phyloP scores from a whole-genome alignment of 2,113 vertebrate species.

The Loxodonta africana region DNA sequence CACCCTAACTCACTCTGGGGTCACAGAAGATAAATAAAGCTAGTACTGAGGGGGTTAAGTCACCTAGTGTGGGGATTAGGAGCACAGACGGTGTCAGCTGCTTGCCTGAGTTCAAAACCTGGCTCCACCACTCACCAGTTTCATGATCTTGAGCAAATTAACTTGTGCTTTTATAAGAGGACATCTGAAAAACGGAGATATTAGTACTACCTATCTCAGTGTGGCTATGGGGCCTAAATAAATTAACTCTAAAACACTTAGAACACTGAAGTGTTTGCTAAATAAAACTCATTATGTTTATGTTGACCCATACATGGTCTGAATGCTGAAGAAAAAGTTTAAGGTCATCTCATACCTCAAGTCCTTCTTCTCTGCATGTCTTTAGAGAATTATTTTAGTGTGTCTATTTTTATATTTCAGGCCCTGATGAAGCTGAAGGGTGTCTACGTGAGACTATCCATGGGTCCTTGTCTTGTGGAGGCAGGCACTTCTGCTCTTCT shows the following conservation, averaged over 20 bases:
- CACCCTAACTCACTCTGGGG: not conserved
- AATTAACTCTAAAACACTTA: not conserved
- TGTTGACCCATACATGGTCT: not conserved
- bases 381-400: not conserved
- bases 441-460: conserved; percentile 93
- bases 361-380: not conserved
- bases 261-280: not conserved
- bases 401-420: conserved; percentile 86
- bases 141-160: not conserved
- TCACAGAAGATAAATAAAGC: not conserved
- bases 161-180: not conserved
- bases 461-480: conserved; percentile 93
- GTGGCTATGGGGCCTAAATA: not conserved
- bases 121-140: not conserved
- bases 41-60: not conserved
- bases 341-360: not conserved
- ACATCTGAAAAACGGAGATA: not conserved
- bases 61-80: not conserved
- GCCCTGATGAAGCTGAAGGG: conserved; percentile 95
- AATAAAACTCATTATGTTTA: not conserved
- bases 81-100: not conserved
- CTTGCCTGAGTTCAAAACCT: not conserved
- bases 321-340: not conserved
- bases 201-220: not conserved
- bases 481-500: conserved; percentile 91